Percentiles rank a stretch among this genome's conserved stretches.
Evolutionary conservation across 2,113 vertebrate genomes (phyloP).

Genomic region (Hylia prasina): DNA sequence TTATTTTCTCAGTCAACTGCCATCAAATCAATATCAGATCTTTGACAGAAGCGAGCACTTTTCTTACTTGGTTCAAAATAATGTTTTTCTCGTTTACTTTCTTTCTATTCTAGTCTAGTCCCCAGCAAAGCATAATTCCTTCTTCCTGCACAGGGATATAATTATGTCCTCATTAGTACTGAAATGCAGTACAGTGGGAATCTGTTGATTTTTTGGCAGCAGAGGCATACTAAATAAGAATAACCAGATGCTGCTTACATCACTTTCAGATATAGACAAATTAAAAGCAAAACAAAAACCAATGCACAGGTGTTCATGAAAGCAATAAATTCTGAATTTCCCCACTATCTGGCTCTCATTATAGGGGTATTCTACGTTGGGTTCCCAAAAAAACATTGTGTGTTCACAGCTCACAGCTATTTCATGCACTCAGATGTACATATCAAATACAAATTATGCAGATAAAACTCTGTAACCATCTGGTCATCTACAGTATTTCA

Average conservation of each 20-base stretch:
- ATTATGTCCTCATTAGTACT: constrained; percentile 67
- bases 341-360: not conserved
- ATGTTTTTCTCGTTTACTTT: not conserved
- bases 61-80: constrained; percentile 16
- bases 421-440: constrained; percentile 1
- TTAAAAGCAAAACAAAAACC: constrained; percentile 61
- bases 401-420: constrained; percentile 26
- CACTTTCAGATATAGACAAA: constrained; percentile 59
- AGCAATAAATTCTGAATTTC: not conserved
- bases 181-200: constrained; percentile 61
- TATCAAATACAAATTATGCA: constrained; percentile 19
- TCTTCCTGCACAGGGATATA: constrained; percentile 59
- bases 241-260: constrained; percentile 64
- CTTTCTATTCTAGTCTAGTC: constrained; percentile 28
- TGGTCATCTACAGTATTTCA: constrained; percentile 8
- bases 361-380: not conserved
- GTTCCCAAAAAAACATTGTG: not conserved
- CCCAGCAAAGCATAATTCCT: constrained; percentile 53
- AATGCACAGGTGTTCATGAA: constrained; percentile 37
- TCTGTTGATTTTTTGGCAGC: constrained; percentile 59
- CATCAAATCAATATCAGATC: not conserved
- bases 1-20: not conserved
- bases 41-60: not conserved
- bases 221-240: constrained; percentile 47
- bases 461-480: constrained; percentile 21